Percentiles rank a stretch among this genome's conserved stretches.
Evolutionary conservation across 2,888 invertebrate species (phyloP).

Genomic region (Eudasyphora cyanicolor): DNA sequence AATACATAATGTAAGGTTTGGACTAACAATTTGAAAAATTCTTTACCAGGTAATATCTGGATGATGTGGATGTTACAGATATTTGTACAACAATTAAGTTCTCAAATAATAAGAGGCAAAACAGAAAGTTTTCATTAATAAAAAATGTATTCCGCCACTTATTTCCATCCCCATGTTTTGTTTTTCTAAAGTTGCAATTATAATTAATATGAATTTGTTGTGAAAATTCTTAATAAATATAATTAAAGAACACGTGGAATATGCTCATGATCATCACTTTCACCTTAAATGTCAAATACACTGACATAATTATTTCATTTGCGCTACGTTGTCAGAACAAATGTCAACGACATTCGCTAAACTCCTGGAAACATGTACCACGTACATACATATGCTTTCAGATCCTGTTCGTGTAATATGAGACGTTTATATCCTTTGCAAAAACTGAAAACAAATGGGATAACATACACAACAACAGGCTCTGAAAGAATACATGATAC

Average conservation of each 20-base stretch:
- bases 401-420: background rate
- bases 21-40: slow-evolving; percentile 23
- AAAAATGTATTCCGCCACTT: too few species aligned
- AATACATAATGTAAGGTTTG: slow-evolving; percentile 56
- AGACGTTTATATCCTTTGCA: background rate
- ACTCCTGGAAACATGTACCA: background rate
- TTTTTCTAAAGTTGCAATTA: too few species aligned
- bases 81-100: too few species aligned
- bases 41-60: too few species aligned
- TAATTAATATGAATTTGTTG: too few species aligned
- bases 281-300: slow-evolving; percentile 59
- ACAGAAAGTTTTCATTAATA: too few species aligned
- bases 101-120: too few species aligned
- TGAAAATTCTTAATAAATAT: too few species aligned
- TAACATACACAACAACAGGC: background rate
- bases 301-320: slow-evolving; percentile 60
- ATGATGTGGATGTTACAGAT: too few species aligned
- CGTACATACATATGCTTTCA: background rate
- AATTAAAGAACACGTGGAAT: too few species aligned
- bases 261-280: background rate
- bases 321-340: slow-evolving; percentile 44
- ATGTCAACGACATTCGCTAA: slow-evolving; percentile 31
- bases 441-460: background rate
- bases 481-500: background rate
- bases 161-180: too few species aligned